Conservation (phyloP, 2,113 vertebrate species). For the Odocoileus virginianus region DNA sequence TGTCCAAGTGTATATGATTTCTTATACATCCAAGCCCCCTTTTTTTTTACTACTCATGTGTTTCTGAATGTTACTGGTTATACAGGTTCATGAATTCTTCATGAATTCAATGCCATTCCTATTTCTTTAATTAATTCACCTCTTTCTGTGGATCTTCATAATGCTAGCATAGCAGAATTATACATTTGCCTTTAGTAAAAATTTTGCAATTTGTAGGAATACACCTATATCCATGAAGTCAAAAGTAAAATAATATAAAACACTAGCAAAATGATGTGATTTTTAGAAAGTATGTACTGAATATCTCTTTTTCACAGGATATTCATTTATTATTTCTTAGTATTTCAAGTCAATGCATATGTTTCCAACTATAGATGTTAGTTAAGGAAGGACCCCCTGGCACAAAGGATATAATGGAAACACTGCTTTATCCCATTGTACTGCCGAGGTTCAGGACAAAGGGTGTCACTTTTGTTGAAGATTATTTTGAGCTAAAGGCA, state of each 20-base stretch:
- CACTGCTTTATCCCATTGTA: neutral
- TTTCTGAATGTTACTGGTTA: neutral
- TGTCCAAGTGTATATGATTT: neutral
- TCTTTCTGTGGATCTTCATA: neutral
- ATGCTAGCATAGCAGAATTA: neutral
- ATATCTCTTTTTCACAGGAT: neutral
- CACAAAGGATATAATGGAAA: neutral
- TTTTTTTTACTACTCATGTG: neutral
- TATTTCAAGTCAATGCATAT: neutral
- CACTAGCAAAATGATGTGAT: neutral
- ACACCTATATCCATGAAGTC: neutral
- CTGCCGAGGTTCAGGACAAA: neutral
- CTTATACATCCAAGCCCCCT: neutral
- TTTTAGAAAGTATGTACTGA: neutral
- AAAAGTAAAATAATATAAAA: neutral
- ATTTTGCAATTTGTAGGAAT: neutral
- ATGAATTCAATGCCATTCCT: neutral
- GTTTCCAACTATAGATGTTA: neutral
- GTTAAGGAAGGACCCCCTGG: neutral
- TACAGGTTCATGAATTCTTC: neutral
- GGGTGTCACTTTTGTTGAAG: neutral
- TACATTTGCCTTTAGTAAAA: neutral
- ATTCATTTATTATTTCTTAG: neutral
- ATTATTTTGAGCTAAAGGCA: neutral
- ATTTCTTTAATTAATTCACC: neutral